Conservation (phyloP, 2,113 vertebrate genomes). For the Cepphus grylle region DNA sequence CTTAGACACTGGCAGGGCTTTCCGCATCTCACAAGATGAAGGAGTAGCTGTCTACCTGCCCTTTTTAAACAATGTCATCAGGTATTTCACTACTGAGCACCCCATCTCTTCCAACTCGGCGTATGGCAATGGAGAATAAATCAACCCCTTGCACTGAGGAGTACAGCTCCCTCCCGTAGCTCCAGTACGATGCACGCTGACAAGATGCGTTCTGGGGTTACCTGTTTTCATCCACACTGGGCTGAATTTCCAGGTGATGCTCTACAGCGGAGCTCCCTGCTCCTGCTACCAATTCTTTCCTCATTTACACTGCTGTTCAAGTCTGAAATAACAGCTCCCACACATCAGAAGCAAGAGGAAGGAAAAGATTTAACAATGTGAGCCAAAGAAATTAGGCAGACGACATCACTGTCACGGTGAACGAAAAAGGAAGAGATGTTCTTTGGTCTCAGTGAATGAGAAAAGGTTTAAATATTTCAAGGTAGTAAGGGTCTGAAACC, state of each 20-base stretch:
- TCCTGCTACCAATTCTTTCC: neutral
- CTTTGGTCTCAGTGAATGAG: neutral
- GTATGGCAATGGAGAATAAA: fast-evolving
- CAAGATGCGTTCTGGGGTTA: neutral
- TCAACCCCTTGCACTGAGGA: neutral
- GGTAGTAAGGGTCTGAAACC: neutral
- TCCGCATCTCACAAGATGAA: neutral
- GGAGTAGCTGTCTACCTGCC: neutral
- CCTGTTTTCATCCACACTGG: neutral
- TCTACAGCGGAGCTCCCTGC: neutral
- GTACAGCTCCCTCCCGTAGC: neutral
- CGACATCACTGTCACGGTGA: fast-evolving
- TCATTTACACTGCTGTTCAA: fast-evolving
- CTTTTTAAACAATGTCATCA: neutral
- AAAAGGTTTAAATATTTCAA: neutral
- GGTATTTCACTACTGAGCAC: neutral
- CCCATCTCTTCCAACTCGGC: neutral
- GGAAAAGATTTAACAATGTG: neutral
- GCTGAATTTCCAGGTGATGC: neutral
- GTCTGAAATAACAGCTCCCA: neutral
- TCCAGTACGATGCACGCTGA: fast-evolving
- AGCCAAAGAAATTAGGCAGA: neutral
- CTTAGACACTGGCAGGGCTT: neutral
- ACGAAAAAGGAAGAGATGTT: neutral
- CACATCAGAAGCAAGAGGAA: neutral